phyloP scores from a whole-genome alignment of 1,140 invertebrate species.

The Anadara kagoshimensis region DNA sequence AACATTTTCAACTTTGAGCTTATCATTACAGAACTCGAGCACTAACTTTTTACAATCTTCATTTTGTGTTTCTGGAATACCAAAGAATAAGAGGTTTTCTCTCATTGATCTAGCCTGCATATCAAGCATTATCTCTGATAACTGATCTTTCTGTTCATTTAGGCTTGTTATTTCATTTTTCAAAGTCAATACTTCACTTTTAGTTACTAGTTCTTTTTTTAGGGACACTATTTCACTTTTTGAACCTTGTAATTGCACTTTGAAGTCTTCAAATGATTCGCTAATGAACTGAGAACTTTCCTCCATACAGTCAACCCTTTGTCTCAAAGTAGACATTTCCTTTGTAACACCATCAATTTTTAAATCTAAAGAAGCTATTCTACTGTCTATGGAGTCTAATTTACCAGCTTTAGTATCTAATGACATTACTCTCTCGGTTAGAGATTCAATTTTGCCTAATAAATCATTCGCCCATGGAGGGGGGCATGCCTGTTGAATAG shows the following conservation, averaged over 20 bases:
- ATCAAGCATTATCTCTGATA: background rate
- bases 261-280: background rate
- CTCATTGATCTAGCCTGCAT: slow-evolving; percentile 6
- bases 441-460: no score
- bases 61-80: background rate
- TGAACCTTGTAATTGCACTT: background rate
- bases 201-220: background rate
- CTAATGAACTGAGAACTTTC: background rate
- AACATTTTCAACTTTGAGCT: background rate
- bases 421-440: no score
- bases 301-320: slow-evolving; percentile 8
- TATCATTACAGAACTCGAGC: background rate
- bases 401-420: no score
- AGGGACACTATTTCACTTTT: background rate
- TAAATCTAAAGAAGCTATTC: no score
- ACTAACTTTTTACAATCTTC: slow-evolving; percentile 3
- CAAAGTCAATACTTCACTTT: background rate
- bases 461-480: no score
- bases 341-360: background rate
- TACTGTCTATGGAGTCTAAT: no score
- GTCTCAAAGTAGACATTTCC: background rate
- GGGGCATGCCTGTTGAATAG: no score
- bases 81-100: slow-evolving; percentile 6
- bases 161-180: background rate
- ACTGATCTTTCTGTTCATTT: background rate